Conservation (phyloP, 1,140 invertebrate species). For the Hyposmocoma kahamanoa region DNA sequence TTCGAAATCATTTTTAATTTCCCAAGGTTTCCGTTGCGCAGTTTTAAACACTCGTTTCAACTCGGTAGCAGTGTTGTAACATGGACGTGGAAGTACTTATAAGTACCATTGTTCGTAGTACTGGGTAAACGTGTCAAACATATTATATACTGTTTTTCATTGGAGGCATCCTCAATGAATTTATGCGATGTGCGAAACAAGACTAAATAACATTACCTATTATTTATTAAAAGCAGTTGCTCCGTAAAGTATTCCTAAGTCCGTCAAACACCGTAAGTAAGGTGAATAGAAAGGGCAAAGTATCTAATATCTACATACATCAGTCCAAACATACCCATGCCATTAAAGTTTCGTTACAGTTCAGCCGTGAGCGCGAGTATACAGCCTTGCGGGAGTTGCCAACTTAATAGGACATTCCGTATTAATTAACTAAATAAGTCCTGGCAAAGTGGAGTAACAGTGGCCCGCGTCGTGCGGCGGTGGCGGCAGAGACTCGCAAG, state of each 20-base stretch:
- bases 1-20: too few relatives aligned
- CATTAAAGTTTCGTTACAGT: constrained; percentile 59
- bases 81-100: too few relatives aligned
- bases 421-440: constrained; percentile 73
- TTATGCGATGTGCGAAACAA: too few relatives aligned
- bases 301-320: constrained; percentile 18
- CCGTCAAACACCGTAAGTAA: constrained; percentile 23
- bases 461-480: constrained; percentile 21
- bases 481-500: constrained; percentile 53
- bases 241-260: constrained; percentile 10
- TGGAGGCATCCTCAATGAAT: too few relatives aligned
- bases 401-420: constrained; percentile 68
- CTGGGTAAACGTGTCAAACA: neutral
- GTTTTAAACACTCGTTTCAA: too few relatives aligned
- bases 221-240: neutral
- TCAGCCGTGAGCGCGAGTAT: constrained; percentile 43
- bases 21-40: too few relatives aligned
- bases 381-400: constrained; percentile 49
- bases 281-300: constrained; percentile 14
- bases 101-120: neutral
- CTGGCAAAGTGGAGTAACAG: constrained; percentile 53
- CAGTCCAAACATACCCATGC: constrained; percentile 33
- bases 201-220: too few relatives aligned
- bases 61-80: too few relatives aligned
- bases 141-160: too few relatives aligned